Conservation (phyloP, 2,888 invertebrate genomes). For the Sussaba pulchella region DNA sequence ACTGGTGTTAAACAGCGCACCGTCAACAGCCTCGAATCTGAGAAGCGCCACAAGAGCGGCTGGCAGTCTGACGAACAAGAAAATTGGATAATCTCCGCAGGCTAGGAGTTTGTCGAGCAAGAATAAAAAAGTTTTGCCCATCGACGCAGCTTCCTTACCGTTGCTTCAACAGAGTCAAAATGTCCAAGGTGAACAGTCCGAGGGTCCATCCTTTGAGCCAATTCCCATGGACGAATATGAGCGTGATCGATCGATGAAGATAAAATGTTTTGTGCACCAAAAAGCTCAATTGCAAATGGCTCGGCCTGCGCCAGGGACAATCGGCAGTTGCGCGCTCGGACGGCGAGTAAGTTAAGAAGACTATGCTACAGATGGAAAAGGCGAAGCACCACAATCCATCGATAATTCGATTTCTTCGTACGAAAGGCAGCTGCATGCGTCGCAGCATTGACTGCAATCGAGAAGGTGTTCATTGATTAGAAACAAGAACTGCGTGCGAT, state of each 20-base stretch:
- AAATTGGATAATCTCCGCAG: background rate
- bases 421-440: constrained; percentile 73
- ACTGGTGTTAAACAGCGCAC: constrained; percentile 65
- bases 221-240: constrained; percentile 70
- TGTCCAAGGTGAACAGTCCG: constrained; percentile 73
- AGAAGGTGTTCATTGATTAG: too few relatives aligned
- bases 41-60: constrained; percentile 59
- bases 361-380: constrained; percentile 74
- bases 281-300: constrained; percentile 70
- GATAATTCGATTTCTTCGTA: constrained; percentile 73
- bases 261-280: constrained; percentile 76
- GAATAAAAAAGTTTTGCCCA: background rate
- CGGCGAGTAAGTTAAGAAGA: constrained; percentile 68
- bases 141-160: constrained; percentile 67
- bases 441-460: constrained; percentile 75
- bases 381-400: constrained; percentile 74
- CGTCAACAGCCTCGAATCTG: constrained; percentile 73
- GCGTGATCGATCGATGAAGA: constrained; percentile 72
- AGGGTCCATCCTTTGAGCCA: constrained; percentile 75
- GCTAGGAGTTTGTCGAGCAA: background rate
- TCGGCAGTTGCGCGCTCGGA: constrained; percentile 56
- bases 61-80: constrained; percentile 50
- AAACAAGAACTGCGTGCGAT: too few relatives aligned
- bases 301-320: constrained; percentile 58
- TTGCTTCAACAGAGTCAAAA: constrained; percentile 71